phyloP scores from a whole-genome alignment of 2,888 invertebrate species.

The Pristionchus maxplancki region DNA sequence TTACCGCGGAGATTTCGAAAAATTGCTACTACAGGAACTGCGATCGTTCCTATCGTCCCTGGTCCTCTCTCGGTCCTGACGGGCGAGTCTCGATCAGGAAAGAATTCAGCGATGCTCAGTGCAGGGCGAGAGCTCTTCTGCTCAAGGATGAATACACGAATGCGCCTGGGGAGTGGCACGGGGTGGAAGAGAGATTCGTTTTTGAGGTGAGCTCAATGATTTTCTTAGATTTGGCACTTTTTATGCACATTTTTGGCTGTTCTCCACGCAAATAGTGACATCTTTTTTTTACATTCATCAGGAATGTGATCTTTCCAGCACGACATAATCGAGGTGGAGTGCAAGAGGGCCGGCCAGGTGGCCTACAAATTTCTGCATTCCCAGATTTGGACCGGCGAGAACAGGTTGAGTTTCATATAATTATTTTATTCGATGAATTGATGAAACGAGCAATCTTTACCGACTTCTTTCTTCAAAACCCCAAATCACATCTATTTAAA shows the following conservation, averaged over 20 bases:
- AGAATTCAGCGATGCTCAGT: neutral
- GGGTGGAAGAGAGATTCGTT: neutral
- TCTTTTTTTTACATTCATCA: no score
- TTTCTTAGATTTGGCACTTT: no score
- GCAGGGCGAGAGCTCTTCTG: neutral
- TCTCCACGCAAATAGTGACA: no score
- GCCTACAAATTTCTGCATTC: neutral
- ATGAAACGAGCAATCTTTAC: neutral
- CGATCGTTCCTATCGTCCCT: neutral
- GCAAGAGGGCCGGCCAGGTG: neutral
- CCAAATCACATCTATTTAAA: no score
- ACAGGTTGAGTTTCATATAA: neutral
- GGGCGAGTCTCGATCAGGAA: neutral
- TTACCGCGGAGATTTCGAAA: no score
- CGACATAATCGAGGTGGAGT: constrained; percentile 1
- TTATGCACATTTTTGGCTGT: neutral
- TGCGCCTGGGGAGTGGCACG: neutral
- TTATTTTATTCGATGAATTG: no score
- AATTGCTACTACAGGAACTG: neutral
- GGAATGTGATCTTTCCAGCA: neutral
- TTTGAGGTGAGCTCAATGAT: neutral
- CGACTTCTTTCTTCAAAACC: neutral
- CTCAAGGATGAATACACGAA: neutral
- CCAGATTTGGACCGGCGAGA: neutral
- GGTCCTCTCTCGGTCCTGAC: neutral